Conservation (phyloP, 2,888 invertebrate genomes). For the Troides oblongomaculatus region DNA sequence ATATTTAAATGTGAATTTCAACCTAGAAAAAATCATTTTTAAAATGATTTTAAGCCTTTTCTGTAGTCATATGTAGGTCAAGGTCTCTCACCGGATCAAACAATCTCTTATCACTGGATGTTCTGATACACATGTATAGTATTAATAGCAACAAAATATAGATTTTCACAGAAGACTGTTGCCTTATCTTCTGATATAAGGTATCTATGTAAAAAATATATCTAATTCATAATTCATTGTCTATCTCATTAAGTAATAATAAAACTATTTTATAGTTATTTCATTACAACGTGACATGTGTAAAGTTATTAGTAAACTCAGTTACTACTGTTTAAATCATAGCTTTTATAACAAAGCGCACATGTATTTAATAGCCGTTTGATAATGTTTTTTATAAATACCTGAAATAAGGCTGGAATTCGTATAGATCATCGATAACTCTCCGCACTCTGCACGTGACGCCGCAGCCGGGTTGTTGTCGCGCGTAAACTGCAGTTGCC, state of each 20-base stretch:
- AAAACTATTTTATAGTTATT: constrained; percentile 24
- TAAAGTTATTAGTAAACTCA: constrained; percentile 26
- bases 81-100: too few relatives aligned
- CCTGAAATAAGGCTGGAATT: constrained; percentile 75
- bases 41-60: too few relatives aligned
- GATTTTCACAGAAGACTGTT: too few relatives aligned
- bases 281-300: constrained; percentile 25
- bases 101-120: too few relatives aligned
- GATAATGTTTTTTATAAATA: constrained; percentile 40
- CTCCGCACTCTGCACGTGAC: constrained; percentile 71
- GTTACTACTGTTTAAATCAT: constrained; percentile 29
- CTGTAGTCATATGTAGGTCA: too few relatives aligned
- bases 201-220: too few relatives aligned
- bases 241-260: background rate
- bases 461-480: constrained; percentile 64
- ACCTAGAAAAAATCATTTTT: too few relatives aligned
- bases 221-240: too few relatives aligned
- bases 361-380: constrained; percentile 14
- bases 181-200: too few relatives aligned
- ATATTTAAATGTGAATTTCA: too few relatives aligned
- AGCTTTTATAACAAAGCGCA: constrained; percentile 32
- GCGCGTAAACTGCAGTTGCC: constrained; percentile 64
- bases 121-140: too few relatives aligned
- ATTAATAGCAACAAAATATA: too few relatives aligned
- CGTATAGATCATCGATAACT: constrained; percentile 72